These are phyloP conservation scores for Leptopilina clavipes DNA, from an alignment of 1,140 invertebrate species.

Conservation along the genomic window DNA sequence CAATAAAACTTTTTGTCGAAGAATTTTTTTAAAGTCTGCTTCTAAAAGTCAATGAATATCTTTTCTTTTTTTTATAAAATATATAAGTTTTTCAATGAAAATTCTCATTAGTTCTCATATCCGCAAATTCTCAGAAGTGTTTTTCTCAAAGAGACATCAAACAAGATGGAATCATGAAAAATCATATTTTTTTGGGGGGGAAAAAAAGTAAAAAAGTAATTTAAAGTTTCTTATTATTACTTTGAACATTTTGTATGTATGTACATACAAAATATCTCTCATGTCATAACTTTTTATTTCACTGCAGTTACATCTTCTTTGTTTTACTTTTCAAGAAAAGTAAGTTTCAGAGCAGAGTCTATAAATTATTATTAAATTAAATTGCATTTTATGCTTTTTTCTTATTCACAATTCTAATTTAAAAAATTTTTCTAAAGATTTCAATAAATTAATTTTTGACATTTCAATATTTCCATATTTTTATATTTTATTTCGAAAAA, in stretches of 20 bases:
- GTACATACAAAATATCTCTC: neutral
- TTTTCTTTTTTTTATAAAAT: neutral
- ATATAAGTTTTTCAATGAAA: neutral
- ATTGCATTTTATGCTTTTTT: neutral
- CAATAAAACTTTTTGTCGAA: neutral
- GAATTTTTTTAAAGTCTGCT: neutral
- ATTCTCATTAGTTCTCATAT: neutral
- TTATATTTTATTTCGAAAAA: too few relatives aligned
- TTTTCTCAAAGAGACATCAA: neutral
- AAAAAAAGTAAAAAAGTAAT: constrained; percentile 4
- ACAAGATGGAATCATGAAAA: neutral
- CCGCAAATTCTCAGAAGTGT: neutral
- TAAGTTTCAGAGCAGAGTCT: constrained; percentile 5
- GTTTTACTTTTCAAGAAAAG: neutral
- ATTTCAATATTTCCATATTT: too few relatives aligned
- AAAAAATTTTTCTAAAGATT: neutral
- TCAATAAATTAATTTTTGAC: neutral
- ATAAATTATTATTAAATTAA: constrained; percentile 6
- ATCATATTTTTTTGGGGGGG: neutral
- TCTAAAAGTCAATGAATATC: neutral
- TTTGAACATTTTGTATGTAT: too few relatives aligned
- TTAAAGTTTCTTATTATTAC: constrained; percentile 12
- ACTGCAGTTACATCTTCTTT: neutral
- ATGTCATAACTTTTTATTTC: constrained; percentile 11
- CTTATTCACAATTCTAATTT: neutral